Evolutionary conservation across 2,113 vertebrate species (phyloP).

Genomic region (Cisticola juncidis): DNA sequence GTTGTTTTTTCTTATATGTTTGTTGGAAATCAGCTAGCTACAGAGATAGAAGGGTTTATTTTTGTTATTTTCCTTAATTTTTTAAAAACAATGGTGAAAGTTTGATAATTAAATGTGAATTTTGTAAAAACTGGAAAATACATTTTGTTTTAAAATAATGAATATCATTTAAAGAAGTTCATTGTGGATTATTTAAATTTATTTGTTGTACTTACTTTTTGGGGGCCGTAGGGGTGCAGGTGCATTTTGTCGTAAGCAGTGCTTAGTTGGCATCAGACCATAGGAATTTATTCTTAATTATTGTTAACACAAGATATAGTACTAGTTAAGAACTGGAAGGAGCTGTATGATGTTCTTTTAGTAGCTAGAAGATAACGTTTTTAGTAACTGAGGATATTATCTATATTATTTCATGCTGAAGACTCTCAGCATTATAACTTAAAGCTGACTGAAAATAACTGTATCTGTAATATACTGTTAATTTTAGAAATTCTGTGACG

Average conservation of each 20-base stretch:
- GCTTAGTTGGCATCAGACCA: background rate
- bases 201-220: background rate
- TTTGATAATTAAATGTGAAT: background rate
- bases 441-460: background rate
- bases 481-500: background rate
- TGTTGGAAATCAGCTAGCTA: background rate
- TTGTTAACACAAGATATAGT: background rate
- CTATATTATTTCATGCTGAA: background rate
- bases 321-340: background rate
- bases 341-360: background rate
- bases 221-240: rapidly evolving
- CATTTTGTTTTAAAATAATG: background rate
- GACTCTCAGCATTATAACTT: background rate
- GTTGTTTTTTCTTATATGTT: slow-evolving; percentile 53
- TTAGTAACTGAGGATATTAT: background rate
- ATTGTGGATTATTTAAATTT: background rate
- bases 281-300: background rate
- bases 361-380: background rate
- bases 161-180: background rate
- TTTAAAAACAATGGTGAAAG: background rate
- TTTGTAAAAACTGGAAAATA: background rate
- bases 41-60: background rate
- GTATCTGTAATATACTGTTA: background rate
- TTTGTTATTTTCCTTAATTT: background rate
- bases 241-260: background rate